A percentile compares a stretch with the other conserved stretches of the same genome.
These are phyloP conservation scores for Euclidia mi DNA, from an alignment of 2,888 invertebrate genomes.

Conservation along the genomic window DNA sequence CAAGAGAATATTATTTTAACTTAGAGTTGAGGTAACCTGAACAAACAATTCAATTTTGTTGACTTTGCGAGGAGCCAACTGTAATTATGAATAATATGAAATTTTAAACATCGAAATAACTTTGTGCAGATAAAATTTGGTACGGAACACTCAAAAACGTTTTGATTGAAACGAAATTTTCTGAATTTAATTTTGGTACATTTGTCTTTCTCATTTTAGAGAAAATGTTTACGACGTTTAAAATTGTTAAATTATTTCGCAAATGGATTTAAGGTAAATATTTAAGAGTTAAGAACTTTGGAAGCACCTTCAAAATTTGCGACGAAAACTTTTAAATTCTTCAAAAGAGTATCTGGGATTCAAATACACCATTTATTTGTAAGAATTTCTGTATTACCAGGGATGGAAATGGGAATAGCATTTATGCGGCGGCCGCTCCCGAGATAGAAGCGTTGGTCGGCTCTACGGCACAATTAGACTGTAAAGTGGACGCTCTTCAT, in stretches of 20 bases:
- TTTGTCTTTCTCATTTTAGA: slow-evolving; percentile 33
- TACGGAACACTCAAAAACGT: slow-evolving; percentile 35
- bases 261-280: slow-evolving; percentile 36
- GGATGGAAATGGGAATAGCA: slow-evolving; percentile 77
- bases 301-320: slow-evolving; percentile 35
- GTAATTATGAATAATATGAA: slow-evolving; percentile 32
- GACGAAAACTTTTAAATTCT: slow-evolving; percentile 19
- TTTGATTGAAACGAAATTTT: slow-evolving; percentile 41
- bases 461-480: slow-evolving; percentile 84
- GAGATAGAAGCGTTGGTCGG: slow-evolving; percentile 85
- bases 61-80: slow-evolving; percentile 24
- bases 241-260: slow-evolving; percentile 41
- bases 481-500: slow-evolving; percentile 86
- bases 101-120: slow-evolving; percentile 33
- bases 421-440: slow-evolving; percentile 83
- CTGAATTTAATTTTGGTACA: slow-evolving; percentile 32
- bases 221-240: slow-evolving; percentile 26
- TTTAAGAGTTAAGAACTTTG: slow-evolving; percentile 29
- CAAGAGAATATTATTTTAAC: no score
- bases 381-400: slow-evolving; percentile 55
- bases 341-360: slow-evolving; percentile 18
- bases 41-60: slow-evolving; percentile 30
- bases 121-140: slow-evolving; percentile 36
- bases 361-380: slow-evolving; percentile 21
- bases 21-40: no score